Conservation (phyloP, 2,113 vertebrate genomes). For the Urocynchramus pylzowi region DNA sequence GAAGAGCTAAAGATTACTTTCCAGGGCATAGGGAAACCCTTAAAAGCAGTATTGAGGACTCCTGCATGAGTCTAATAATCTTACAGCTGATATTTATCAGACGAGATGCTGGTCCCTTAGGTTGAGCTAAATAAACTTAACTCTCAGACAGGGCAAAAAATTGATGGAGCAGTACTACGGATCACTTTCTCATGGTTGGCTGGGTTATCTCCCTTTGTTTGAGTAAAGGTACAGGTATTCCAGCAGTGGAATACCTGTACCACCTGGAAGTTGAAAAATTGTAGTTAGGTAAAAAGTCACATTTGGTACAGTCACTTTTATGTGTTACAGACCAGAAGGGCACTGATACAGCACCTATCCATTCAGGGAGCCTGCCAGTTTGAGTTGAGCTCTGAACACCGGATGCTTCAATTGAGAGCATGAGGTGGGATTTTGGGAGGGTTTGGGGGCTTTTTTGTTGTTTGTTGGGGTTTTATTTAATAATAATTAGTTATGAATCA, state of each 20-base stretch:
- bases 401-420: not conserved
- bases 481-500: not conserved
- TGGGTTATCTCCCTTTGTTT: not conserved
- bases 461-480: not conserved
- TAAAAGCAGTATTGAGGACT: not conserved
- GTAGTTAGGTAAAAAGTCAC: not conserved
- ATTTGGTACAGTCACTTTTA: not conserved
- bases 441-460: not conserved
- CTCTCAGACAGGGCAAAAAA: not conserved
- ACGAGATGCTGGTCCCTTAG: not conserved
- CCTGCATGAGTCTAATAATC: not conserved
- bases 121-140: not conserved
- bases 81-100: not conserved
- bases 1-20: not conserved
- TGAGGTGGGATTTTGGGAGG: not conserved
- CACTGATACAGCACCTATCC: not conserved
- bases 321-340: not conserved
- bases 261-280: not conserved
- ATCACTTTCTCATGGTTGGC: not conserved
- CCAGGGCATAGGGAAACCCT: not conserved
- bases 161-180: not conserved
- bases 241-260: not conserved
- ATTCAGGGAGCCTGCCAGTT: not conserved
- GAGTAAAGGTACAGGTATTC: not conserved
- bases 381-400: not conserved